phyloP scores from a whole-genome alignment of 2,888 invertebrate genomes.

The Synergus gifuensis region DNA sequence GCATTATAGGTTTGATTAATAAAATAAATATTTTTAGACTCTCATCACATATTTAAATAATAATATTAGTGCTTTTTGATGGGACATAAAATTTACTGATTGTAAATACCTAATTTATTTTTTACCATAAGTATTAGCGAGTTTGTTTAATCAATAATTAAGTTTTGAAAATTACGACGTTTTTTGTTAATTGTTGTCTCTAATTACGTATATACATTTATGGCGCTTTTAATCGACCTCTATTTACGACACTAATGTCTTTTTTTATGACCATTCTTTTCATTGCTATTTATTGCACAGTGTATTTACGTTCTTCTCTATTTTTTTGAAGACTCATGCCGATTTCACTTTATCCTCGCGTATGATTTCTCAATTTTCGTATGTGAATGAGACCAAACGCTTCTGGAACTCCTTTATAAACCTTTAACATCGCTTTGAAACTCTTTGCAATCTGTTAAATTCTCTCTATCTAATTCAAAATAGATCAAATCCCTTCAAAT shows the following conservation, averaged over 20 bases:
- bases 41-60: neutral
- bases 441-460: no score
- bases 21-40: neutral
- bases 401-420: neutral
- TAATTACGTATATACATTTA: conserved; percentile 32
- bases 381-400: conserved; percentile 15
- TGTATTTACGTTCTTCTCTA: conserved; percentile 2
- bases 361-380: conserved; percentile 28
- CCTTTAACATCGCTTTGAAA: neutral
- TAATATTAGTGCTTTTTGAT: neutral
- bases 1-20: neutral
- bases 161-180: neutral
- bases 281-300: conserved; percentile 1
- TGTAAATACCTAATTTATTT: neutral
- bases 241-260: neutral
- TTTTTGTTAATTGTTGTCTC: neutral
- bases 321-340: conserved; percentile 9
- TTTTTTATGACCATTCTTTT: conserved; percentile 31
- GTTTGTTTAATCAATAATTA: no score
- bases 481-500: no score
- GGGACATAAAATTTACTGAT: neutral
- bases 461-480: no score
- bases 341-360: conserved; percentile 16
- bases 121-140: no score
- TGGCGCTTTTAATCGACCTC: conserved; percentile 1